These are phyloP conservation scores for Buphagus erythrorhynchus DNA, from an alignment of 2,797 vertebrate genomes.

Conservation along the genomic window DNA sequence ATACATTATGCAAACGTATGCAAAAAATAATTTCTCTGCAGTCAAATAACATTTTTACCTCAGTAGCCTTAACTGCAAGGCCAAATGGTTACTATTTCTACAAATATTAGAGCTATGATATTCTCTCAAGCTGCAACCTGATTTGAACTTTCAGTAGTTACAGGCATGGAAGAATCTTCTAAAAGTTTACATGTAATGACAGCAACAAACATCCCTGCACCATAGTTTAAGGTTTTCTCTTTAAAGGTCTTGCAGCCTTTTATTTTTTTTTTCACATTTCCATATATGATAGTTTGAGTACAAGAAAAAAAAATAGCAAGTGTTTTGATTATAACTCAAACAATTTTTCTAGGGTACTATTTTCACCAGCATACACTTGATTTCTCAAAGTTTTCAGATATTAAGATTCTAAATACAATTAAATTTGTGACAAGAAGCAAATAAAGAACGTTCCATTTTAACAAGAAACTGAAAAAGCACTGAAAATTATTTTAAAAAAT, in stretches of 20 bases:
- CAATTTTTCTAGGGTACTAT: neutral
- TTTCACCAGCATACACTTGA: neutral
- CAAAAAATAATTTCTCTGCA: neutral
- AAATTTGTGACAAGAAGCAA: neutral
- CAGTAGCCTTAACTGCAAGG: neutral
- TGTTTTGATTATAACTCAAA: neutral
- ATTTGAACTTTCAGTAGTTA: neutral
- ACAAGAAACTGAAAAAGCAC: neutral
- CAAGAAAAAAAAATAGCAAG: neutral
- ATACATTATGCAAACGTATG: neutral
- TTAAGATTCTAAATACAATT: neutral
- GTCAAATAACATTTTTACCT: neutral
- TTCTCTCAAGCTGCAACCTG: neutral
- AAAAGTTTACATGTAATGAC: neutral
- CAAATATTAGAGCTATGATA: neutral
- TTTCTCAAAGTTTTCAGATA: neutral
- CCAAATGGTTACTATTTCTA: neutral
- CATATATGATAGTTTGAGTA: neutral
- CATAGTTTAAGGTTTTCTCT: neutral
- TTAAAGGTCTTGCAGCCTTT: neutral
- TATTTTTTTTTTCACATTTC: neutral
- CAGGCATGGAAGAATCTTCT: neutral
- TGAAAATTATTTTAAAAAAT: neutral
- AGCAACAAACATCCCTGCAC: neutral
- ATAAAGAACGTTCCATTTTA: neutral